phyloP scores from a whole-genome alignment of 2,888 invertebrate genomes.

The Elmis aenea region DNA sequence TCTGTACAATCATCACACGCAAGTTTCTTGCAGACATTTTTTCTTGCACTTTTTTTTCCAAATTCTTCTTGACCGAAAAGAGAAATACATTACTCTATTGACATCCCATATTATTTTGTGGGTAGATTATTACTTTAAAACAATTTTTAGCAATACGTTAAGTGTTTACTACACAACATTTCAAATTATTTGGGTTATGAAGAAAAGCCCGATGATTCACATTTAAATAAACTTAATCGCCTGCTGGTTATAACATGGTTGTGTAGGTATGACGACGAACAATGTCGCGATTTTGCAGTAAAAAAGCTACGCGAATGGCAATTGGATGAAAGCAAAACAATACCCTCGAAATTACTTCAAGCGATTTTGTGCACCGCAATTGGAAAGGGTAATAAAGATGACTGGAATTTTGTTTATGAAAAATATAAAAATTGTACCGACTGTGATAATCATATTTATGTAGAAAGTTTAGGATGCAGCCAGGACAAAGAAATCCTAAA shows the following conservation, averaged over 20 bases:
- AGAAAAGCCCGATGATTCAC: conserved; percentile 39
- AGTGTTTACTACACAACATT: neutral
- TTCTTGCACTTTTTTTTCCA: no score
- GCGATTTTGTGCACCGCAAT: conserved; percentile 1
- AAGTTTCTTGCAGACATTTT: no score
- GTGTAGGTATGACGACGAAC: neutral
- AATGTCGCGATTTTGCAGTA: conserved; percentile 1
- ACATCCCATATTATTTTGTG: no score
- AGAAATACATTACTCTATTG: no score
- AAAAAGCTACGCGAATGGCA: conserved; percentile 1
- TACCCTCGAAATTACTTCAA: neutral
- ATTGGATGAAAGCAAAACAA: neutral
- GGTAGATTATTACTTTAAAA: neutral
- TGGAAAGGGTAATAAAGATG: neutral
- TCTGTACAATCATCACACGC: no score
- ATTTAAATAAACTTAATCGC: conserved; percentile 2
- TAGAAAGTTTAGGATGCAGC: no score
- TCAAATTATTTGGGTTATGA: neutral
- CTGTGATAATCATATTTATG: no score
- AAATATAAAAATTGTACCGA: no score
- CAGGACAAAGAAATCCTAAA: no score
- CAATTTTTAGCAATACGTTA: neutral
- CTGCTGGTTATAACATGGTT: neutral
- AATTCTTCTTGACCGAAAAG: no score
- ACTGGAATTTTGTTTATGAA: conserved; percentile 5